Evolutionary conservation across 2,113 vertebrate species (phyloP).

Genomic region (Cryptotis parvus): DNA sequence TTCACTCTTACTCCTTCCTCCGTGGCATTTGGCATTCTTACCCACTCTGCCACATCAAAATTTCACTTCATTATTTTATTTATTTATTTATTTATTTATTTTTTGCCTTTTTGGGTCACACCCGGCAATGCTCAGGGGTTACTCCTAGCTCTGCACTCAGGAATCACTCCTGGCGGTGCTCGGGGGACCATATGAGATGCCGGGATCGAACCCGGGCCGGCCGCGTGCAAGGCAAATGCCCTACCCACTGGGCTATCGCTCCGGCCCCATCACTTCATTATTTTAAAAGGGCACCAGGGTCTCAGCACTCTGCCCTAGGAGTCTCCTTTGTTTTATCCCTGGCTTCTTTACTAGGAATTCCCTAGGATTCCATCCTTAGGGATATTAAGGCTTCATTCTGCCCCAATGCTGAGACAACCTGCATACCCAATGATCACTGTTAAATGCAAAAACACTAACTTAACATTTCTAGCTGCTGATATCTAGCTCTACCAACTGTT

Average conservation of each 20-base stretch:
- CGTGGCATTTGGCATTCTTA: background rate
- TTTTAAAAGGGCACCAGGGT: background rate
- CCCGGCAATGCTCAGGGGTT: too few species aligned
- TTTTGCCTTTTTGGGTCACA: too few species aligned
- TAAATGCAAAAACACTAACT: constrained; percentile 12
- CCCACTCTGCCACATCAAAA: background rate
- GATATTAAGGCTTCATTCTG: background rate
- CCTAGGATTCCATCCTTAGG: background rate
- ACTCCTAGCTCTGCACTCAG: too few species aligned
- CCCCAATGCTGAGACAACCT: background rate
- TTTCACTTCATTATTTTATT: background rate
- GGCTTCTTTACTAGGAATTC: background rate
- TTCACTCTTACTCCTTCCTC: background rate
- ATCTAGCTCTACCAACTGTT: background rate
- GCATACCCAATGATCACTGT: background rate
- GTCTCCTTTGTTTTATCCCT: background rate
- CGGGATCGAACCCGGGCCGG: too few species aligned
- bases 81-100: too few species aligned
- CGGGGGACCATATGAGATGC: too few species aligned
- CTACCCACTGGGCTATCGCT: too few species aligned
- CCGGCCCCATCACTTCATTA: background rate
- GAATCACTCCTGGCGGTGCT: too few species aligned
- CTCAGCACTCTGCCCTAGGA: background rate
- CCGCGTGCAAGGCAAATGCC: too few species aligned
- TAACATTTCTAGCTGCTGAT: background rate